Evolutionary conservation across 2,888 invertebrate species (phyloP).

Genomic region (Noctua janthina): DNA sequence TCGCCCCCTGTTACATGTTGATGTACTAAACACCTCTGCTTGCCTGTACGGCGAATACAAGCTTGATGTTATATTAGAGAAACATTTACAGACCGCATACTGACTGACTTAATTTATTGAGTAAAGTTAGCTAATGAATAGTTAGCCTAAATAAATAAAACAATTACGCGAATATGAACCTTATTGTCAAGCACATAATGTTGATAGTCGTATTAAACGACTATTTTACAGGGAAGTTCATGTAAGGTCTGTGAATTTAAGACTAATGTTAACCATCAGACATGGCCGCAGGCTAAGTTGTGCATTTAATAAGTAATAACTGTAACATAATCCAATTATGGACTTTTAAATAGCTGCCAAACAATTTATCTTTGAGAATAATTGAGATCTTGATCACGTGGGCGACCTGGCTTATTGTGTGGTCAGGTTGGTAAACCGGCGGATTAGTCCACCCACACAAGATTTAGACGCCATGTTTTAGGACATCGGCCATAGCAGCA

Average conservation of each 20-base stretch:
- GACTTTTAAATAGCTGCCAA: constrained; percentile 40
- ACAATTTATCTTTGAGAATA: constrained; percentile 32
- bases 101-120: background rate
- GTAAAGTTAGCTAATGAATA: background rate
- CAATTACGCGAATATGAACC: background rate
- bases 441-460: constrained; percentile 43
- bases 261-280: background rate
- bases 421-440: constrained; percentile 44
- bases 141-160: background rate
- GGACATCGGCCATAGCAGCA: constrained; percentile 31
- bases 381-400: constrained; percentile 50
- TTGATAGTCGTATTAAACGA: background rate
- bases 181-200: rapidly evolving
- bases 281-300: background rate
- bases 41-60: background rate
- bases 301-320: constrained; percentile 19
- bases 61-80: background rate
- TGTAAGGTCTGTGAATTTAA: background rate
- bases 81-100: background rate
- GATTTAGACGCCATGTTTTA: constrained; percentile 31
- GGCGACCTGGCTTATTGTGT: constrained; percentile 39
- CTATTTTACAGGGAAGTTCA: background rate
- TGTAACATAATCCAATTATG: constrained; percentile 40
- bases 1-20: background rate
- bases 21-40: background rate